phyloP scores from a whole-genome alignment of 2,888 invertebrate species.

The Fragum sueziense region DNA sequence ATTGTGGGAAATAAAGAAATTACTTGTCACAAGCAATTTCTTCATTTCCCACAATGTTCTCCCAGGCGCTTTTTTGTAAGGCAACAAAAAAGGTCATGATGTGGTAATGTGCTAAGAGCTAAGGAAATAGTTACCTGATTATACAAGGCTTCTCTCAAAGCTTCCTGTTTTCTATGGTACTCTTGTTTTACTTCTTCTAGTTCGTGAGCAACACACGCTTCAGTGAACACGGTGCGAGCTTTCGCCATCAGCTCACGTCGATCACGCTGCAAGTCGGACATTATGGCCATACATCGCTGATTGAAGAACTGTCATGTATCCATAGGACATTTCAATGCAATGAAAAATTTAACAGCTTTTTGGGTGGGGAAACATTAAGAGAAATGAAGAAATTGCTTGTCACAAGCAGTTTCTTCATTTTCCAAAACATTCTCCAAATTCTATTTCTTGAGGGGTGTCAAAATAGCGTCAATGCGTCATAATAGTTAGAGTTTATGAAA shows the following conservation, averaged over 20 bases:
- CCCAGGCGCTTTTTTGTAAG: too few relatives aligned
- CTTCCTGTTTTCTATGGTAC: constrained; percentile 71
- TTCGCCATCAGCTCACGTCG: constrained; percentile 76
- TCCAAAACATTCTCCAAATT: too few relatives aligned
- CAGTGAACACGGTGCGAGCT: constrained; percentile 71
- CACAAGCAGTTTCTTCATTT: not conserved
- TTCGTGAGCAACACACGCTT: constrained; percentile 73
- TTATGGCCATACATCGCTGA: constrained; percentile 73
- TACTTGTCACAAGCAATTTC: not conserved
- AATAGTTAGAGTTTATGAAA: too few relatives aligned
- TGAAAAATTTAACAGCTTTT: too few relatives aligned
- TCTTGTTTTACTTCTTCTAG: constrained; percentile 74
- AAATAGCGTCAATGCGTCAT: too few relatives aligned
- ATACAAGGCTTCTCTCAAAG: constrained; percentile 74
- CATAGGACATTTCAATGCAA: too few relatives aligned
- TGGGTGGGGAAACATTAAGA: not conserved
- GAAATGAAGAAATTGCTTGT: not conserved
- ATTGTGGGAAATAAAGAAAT: not conserved
- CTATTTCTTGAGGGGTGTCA: too few relatives aligned
- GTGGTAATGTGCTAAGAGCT: too few relatives aligned
- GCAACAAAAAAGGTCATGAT: too few relatives aligned
- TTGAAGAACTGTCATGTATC: constrained; percentile 75
- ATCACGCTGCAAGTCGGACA: constrained; percentile 77
- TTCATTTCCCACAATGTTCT: too few relatives aligned
- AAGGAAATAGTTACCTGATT: too few relatives aligned